phyloP scores from a whole-genome alignment of 2,113 vertebrate genomes.

The Oostethus manadensis region DNA sequence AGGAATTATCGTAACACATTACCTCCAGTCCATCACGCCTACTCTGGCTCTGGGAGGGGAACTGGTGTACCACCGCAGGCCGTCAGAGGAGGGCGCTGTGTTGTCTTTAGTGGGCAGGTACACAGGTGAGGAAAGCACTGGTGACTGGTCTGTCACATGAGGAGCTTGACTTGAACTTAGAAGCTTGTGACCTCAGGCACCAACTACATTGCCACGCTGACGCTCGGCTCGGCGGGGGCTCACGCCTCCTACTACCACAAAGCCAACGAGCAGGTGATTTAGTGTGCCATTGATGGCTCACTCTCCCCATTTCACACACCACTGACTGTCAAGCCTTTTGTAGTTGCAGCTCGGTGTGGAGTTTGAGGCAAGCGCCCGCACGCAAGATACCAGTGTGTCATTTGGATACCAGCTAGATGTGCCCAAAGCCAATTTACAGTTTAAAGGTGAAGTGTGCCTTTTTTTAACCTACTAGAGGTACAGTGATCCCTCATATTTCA shows the following conservation, averaged over 20 bases:
- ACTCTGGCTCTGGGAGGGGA: slow-evolving; percentile 83
- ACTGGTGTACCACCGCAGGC: slow-evolving; percentile 82
- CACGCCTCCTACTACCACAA: slow-evolving; percentile 90
- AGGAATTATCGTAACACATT: slow-evolving; percentile 85
- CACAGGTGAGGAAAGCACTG: slow-evolving; percentile 64
- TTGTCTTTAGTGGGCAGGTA: slow-evolving; percentile 83
- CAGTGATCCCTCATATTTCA: too few relatives aligned
- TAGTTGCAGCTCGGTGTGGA: slow-evolving; percentile 89
- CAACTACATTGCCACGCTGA: slow-evolving; percentile 82
- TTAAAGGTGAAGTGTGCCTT: slow-evolving; percentile 75
- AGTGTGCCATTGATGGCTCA: too few relatives aligned
- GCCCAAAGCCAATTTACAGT: slow-evolving; percentile 86
- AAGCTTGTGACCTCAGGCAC: slow-evolving; percentile 60
- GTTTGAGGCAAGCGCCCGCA: slow-evolving; percentile 83
- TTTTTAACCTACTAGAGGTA: background rate
- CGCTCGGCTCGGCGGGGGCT: slow-evolving; percentile 79
- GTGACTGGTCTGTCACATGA: background rate
- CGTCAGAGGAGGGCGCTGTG: slow-evolving; percentile 83
- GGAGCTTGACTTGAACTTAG: background rate
- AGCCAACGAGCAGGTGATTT: slow-evolving; percentile 82
- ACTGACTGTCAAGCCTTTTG: background rate
- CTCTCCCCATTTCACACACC: slow-evolving; percentile 1
- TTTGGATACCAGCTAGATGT: slow-evolving; percentile 88
- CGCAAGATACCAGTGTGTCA: slow-evolving; percentile 84
- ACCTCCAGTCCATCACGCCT: slow-evolving; percentile 83